phyloP scores from a whole-genome alignment of 2,113 vertebrate species.

The Pan paniscus region DNA sequence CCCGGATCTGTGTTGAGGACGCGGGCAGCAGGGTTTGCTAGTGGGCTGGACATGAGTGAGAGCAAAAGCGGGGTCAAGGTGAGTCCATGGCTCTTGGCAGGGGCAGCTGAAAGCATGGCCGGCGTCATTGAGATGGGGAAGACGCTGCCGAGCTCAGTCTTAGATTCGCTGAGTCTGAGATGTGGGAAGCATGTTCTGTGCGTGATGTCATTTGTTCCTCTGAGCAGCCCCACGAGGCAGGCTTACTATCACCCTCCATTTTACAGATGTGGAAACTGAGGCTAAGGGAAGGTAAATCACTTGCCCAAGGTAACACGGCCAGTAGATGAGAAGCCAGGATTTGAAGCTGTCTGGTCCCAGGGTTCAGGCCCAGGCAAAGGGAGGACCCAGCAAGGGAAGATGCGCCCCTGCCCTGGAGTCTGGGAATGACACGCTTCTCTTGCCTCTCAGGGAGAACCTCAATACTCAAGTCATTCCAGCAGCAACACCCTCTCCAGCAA shows the following conservation, averaged over 20 bases:
- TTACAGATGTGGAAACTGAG: neutral
- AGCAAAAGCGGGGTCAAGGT: neutral
- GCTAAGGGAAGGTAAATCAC: neutral
- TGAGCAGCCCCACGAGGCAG: neutral
- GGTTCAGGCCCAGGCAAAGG: neutral
- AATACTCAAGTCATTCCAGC: slow-evolving; percentile 96
- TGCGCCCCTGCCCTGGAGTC: accelerated
- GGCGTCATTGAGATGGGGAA: accelerated
- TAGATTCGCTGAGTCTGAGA: neutral
- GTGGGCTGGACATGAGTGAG: neutral
- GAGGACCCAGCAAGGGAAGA: neutral
- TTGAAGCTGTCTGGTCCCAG: neutral
- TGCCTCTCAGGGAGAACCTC: slow-evolving; percentile 87
- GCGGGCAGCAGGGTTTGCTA: neutral
- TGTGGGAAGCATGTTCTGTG: accelerated
- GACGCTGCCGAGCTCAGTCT: neutral
- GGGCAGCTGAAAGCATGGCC: neutral
- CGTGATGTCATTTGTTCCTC: neutral
- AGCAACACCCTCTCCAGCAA: slow-evolving; percentile 95
- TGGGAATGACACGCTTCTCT: neutral
- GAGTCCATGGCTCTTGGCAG: neutral
- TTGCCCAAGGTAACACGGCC: neutral
- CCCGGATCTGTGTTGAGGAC: neutral
- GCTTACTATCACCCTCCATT: neutral
- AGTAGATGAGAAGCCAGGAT: neutral